Conservation (phyloP, 2,797 vertebrate genomes). For the Platalea minor region DNA sequence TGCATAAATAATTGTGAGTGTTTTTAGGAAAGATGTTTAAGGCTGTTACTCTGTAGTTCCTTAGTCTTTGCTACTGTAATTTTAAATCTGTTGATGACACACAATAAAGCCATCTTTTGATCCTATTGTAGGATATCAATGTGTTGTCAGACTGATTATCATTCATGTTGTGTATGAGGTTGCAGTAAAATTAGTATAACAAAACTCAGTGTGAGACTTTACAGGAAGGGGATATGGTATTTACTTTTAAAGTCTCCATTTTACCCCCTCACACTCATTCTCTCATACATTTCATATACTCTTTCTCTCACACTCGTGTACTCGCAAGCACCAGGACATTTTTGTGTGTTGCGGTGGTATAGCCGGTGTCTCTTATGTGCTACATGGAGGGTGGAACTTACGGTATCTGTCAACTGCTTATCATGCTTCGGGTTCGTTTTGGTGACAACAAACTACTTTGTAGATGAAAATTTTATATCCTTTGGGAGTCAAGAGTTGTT, state of each 20-base stretch:
- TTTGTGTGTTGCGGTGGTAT: neutral
- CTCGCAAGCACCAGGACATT: neutral
- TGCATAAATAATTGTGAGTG: neutral
- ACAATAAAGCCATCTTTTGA: neutral
- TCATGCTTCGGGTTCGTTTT: neutral
- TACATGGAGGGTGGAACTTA: neutral
- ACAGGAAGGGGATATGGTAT: neutral
- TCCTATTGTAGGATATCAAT: neutral
- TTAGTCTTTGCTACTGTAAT: neutral
- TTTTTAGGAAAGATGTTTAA: neutral
- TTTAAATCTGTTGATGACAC: neutral
- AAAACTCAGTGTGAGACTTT: neutral
- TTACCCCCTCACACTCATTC: neutral
- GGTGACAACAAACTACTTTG: neutral
- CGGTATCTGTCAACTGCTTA: neutral
- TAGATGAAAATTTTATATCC: neutral
- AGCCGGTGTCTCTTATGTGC: neutral
- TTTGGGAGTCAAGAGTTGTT: neutral
- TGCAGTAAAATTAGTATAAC: rapidly evolving
- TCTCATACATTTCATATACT: neutral
- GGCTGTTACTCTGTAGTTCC: neutral
- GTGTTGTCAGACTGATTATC: neutral
- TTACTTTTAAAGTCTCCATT: neutral
- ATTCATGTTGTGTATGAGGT: neutral
- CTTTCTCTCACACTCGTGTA: neutral